Conservation (phyloP, 2,888 invertebrate species). For the Eristalis tenax region DNA sequence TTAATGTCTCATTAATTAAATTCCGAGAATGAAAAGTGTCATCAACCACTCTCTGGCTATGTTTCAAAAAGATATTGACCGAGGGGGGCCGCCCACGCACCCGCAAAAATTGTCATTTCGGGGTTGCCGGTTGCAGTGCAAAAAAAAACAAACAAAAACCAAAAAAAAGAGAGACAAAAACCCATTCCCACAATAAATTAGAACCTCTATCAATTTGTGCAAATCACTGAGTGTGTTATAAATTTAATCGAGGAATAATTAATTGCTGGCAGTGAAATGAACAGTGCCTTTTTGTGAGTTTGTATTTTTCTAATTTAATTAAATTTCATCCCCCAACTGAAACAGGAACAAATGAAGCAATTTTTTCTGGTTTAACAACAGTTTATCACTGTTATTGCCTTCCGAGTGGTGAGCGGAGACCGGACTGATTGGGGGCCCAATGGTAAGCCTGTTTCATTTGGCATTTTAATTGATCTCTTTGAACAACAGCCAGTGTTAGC, state of each 20-base stretch:
- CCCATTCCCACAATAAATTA: slow-evolving; percentile 5
- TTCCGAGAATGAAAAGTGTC: slow-evolving; percentile 65
- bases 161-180: background rate
- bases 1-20: slow-evolving; percentile 70
- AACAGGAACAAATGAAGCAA: slow-evolving; percentile 2
- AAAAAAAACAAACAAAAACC: slow-evolving; percentile 12
- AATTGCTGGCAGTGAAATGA: slow-evolving; percentile 53
- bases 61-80: background rate
- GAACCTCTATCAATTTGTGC: slow-evolving; percentile 56
- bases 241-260: slow-evolving; percentile 62
- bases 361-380: background rate
- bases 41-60: slow-evolving; percentile 49
- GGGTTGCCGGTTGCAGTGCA: slow-evolving; percentile 3
- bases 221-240: slow-evolving; percentile 49
- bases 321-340: slow-evolving; percentile 23
- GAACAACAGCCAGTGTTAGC: background rate
- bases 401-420: background rate
- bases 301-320: slow-evolving; percentile 54
- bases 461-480: slow-evolving; percentile 2
- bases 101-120: slow-evolving; percentile 15
- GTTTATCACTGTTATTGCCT: slow-evolving; percentile 19
- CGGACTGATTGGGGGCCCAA: background rate
- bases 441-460: background rate
- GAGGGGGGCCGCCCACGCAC: background rate
- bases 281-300: slow-evolving; percentile 28